Percentiles rank a stretch among this genome's conserved stretches.
Evolutionary conservation across 2,888 invertebrate species (phyloP).

Genomic region (Acrobasis repandana): DNA sequence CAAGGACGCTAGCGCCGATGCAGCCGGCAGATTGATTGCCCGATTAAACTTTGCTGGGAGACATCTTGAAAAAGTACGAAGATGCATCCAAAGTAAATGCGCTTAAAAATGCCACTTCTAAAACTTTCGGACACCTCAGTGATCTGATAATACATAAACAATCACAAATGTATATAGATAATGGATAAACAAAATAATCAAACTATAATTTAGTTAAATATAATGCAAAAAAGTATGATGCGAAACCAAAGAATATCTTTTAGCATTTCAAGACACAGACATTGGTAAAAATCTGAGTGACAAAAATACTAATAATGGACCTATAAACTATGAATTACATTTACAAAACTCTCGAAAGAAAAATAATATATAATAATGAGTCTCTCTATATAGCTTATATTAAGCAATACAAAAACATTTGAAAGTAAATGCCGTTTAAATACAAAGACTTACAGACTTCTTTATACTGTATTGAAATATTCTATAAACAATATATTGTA

Average conservation of each 20-base stretch:
- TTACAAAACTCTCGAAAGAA: background rate
- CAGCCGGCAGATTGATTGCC: slow-evolving; percentile 73
- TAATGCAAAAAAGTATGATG: too few species aligned
- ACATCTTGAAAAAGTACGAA: slow-evolving; percentile 31
- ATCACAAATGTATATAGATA: background rate
- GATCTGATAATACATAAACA: background rate
- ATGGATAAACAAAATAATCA: background rate
- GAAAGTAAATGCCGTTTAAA: background rate
- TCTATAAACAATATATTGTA: background rate
- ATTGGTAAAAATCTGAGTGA: too few species aligned
- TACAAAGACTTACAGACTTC: background rate
- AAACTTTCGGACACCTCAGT: background rate
- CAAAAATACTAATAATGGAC: too few species aligned
- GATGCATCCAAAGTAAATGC: background rate
- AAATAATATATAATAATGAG: background rate
- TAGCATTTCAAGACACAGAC: too few species aligned
- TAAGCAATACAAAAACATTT: too few species aligned
- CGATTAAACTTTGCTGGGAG: slow-evolving; percentile 68
- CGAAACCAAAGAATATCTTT: too few species aligned
- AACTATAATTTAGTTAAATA: too few species aligned
- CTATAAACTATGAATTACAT: background rate
- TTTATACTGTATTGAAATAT: background rate
- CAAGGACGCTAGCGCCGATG: slow-evolving; percentile 78
- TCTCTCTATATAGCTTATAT: too few species aligned
- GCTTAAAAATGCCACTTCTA: background rate